Percentiles rank a stretch among this genome's conserved stretches.
These are phyloP conservation scores for Lasiommata megera DNA, from an alignment of 2,888 invertebrate species.

Conservation along the genomic window DNA sequence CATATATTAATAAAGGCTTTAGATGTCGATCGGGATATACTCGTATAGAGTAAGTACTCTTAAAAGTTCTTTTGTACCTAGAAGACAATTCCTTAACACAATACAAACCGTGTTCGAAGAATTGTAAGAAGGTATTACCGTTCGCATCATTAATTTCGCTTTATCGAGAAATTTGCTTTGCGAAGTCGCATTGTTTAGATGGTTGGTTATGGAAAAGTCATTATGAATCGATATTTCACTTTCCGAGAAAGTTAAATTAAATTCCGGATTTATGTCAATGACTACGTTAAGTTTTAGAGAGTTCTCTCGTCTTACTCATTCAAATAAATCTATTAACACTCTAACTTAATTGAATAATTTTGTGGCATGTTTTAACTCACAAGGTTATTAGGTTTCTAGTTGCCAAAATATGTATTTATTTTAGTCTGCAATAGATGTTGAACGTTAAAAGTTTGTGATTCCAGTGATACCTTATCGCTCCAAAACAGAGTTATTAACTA, in stretches of 20 bases:
- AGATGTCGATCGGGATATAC: too few species aligned
- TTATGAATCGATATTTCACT: slow-evolving; percentile 37
- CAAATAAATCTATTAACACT: background rate
- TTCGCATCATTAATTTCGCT: slow-evolving; percentile 35
- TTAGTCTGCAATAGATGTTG: too few species aligned
- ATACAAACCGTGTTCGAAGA: slow-evolving; percentile 41
- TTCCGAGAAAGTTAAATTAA: slow-evolving; percentile 34
- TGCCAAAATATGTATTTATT: too few species aligned
- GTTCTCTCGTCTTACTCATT: slow-evolving; percentile 3
- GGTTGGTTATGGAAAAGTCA: slow-evolving; percentile 36
- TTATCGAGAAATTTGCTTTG: slow-evolving; percentile 32
- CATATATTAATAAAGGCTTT: too few species aligned
- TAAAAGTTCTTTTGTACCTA: too few species aligned
- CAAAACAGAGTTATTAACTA: too few species aligned
- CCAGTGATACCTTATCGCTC: too few species aligned
- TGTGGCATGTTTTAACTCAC: background rate
- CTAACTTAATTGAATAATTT: background rate
- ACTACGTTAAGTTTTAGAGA: slow-evolving; percentile 7
- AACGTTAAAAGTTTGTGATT: too few species aligned
- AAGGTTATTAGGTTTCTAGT: too few species aligned
- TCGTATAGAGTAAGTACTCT: too few species aligned
- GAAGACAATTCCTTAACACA: too few species aligned
- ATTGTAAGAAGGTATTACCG: slow-evolving; percentile 36
- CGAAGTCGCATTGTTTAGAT: slow-evolving; percentile 35
- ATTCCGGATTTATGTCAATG: slow-evolving; percentile 25